Percentiles rank a stretch among this genome's conserved stretches.
phyloP scores from a whole-genome alignment of 2,797 vertebrate genomes.

The Thamnophis elegans region DNA sequence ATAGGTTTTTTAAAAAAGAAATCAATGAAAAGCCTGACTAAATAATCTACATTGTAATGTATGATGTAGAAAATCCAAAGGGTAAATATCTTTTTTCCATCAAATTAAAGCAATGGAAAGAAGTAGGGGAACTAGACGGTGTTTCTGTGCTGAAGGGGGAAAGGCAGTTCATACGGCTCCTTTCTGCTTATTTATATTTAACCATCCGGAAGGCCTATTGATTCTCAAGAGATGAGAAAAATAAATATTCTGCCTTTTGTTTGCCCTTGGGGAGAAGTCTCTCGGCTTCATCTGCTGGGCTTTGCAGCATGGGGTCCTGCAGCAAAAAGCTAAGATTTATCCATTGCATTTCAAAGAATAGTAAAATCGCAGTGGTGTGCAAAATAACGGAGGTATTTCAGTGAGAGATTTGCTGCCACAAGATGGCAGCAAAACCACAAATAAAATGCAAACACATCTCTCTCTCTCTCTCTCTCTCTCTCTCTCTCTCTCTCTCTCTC shows the following conservation, averaged over 20 bases:
- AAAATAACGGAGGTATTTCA: neutral
- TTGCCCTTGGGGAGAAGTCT: neutral
- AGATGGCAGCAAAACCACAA: constrained; percentile 69
- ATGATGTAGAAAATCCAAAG: neutral
- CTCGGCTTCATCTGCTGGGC: neutral
- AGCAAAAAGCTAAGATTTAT: constrained; percentile 3
- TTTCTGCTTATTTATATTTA: neutral
- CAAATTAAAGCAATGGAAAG: neutral
- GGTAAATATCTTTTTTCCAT: neutral
- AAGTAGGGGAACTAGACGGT: neutral
- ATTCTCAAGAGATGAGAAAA: neutral
- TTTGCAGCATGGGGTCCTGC: neutral
- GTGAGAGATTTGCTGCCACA: constrained; percentile 50
- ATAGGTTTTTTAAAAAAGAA: neutral
- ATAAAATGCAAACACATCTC: neutral
- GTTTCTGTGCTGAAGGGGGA: neutral
- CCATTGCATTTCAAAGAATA: constrained; percentile 12
- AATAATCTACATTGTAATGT: neutral
- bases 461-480: too few relatives aligned
- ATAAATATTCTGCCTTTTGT: constrained; percentile 12
- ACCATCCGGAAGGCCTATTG: neutral
- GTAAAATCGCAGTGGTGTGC: neutral
- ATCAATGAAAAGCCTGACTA: neutral
- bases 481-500: neutral
- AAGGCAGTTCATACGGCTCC: neutral